Evolutionary conservation across 2,888 invertebrate species (phyloP).

Genomic region (Entomobrya proxima): DNA sequence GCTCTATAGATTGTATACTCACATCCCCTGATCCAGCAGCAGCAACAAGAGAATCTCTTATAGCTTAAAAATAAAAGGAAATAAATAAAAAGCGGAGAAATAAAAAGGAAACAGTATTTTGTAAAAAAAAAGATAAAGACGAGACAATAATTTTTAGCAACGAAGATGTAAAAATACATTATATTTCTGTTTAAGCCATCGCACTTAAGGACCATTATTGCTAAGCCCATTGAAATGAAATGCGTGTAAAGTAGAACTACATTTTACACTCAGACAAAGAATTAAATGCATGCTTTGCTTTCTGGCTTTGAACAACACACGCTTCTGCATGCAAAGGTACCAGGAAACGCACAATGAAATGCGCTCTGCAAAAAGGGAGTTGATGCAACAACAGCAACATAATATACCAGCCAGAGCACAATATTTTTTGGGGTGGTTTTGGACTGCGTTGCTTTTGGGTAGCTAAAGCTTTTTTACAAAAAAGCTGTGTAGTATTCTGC

Average conservation of each 20-base stretch:
- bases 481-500: not conserved
- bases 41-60: not conserved
- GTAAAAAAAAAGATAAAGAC: not conserved
- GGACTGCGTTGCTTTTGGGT: constrained; percentile 3
- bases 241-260: too few species aligned
- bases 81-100: not conserved
- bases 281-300: too few species aligned
- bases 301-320: too few species aligned
- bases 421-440: constrained; percentile 40
- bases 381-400: not conserved
- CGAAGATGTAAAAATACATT: not conserved
- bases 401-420: not conserved
- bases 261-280: too few species aligned
- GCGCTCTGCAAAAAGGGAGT: not conserved
- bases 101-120: not conserved
- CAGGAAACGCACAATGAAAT: not conserved
- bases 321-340: too few species aligned
- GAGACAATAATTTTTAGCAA: constrained; percentile 2
- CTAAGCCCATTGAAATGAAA: not conserved
- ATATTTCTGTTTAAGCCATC: not conserved
- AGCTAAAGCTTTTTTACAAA: not conserved
- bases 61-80: not conserved
- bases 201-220: not conserved
- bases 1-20: not conserved
- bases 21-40: not conserved